Evolutionary conservation across 1,140 invertebrate genomes (phyloP).

Genomic region (Mactra quadrangularis): DNA sequence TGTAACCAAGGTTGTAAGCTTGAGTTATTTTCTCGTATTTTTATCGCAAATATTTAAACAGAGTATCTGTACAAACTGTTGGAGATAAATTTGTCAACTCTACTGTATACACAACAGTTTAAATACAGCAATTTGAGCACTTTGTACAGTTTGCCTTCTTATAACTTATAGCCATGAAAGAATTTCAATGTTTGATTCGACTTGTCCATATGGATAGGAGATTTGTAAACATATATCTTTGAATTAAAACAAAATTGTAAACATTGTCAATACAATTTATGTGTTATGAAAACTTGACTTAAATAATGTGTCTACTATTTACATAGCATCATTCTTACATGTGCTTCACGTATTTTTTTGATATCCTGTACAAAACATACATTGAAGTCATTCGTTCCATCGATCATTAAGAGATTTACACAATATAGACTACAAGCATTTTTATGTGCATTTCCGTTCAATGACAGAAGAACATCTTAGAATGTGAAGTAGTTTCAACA

Average conservation of each 20-base stretch:
- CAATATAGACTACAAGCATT: too few species aligned
- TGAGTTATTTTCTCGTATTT: conserved; percentile 38
- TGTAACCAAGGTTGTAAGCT: conserved; percentile 21
- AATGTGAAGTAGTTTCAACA: too few species aligned
- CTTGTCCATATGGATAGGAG: not conserved
- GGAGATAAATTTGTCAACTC: conserved; percentile 62
- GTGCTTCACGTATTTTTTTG: too few species aligned
- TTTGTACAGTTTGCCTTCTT: conserved; percentile 6
- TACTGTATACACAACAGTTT: conserved; percentile 51
- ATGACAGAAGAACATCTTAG: too few species aligned
- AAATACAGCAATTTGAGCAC: conserved; percentile 11
- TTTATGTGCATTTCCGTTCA: too few species aligned
- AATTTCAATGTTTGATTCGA: conserved; percentile 15
- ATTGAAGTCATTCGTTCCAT: too few species aligned
- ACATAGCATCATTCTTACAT: too few species aligned
- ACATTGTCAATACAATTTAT: too few species aligned
- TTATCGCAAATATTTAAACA: conserved; percentile 59
- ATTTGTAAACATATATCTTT: conserved; percentile 9
- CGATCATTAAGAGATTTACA: too few species aligned
- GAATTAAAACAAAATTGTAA: not conserved
- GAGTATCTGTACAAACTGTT: conserved; percentile 58
- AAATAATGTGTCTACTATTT: too few species aligned
- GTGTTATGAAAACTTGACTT: too few species aligned
- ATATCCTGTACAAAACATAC: too few species aligned
- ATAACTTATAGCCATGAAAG: conserved; percentile 16